These are phyloP conservation scores for Pan troglodytes DNA, from an alignment of 2,113 vertebrate genomes.

Conservation along the genomic window NHGRI_mPanTro3-v2.1_pri NC_072408.2:105879001-105879500, in stretches of 20 bases:
- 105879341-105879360: conserved; percentile 61
- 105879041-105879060: conserved; percentile 42
- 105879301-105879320: background rate
- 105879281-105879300: conserved; percentile 20
- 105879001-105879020: conserved; percentile 36
- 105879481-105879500: conserved; percentile 57
- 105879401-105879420: conserved; percentile 41
- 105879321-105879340: background rate
- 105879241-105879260: background rate
- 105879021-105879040: background rate
- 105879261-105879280: conserved; percentile 56
- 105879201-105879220: conserved; percentile 61
- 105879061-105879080: conserved; percentile 52
- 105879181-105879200: conserved; percentile 64
- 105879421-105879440: conserved; percentile 58
- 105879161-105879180: conserved; percentile 70
- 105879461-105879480: conserved; percentile 49
- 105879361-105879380: conserved; percentile 62
- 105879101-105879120: background rate
- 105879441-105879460: conserved; percentile 48
- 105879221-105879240: conserved; percentile 43
- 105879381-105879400: conserved; percentile 53
- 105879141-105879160: conserved; percentile 64
- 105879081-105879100: conserved; percentile 50
- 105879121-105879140: conserved; percentile 72